Evolutionary conservation across 2,113 vertebrate species (phyloP).

Genomic region (Crotalus viridis): DNA sequence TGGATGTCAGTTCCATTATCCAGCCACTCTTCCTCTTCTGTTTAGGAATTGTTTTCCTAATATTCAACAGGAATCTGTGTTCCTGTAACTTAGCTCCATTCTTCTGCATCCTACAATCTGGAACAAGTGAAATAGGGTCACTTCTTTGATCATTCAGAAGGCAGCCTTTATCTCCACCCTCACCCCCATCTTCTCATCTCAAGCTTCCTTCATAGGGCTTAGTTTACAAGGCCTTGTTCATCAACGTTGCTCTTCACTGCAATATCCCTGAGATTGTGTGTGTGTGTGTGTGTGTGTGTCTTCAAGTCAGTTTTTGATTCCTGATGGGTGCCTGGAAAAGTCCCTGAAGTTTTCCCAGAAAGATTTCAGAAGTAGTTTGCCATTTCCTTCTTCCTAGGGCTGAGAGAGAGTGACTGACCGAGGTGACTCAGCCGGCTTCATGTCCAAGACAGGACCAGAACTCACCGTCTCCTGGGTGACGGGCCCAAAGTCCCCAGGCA

Average conservation of each 20-base stretch:
- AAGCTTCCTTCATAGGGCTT: not conserved
- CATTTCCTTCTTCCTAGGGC: not conserved
- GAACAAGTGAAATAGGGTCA: not conserved
- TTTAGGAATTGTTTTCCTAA: not conserved
- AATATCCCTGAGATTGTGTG: not conserved
- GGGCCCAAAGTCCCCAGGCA: too few relatives aligned
- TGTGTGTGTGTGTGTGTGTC: not conserved
- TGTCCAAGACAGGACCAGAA: not conserved
- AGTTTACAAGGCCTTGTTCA: not conserved
- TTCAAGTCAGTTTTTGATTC: not conserved
- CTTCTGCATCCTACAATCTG: not conserved
- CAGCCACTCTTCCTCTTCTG: not conserved
- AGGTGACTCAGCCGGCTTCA: not conserved
- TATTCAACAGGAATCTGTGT: not conserved
- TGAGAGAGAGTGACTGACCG: not conserved
- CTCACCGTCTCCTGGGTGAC: not conserved
- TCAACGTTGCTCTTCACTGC: not conserved
- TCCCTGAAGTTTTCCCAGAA: not conserved
- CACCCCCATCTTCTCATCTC: not conserved
- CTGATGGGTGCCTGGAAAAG: not conserved
- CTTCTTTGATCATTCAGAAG: not conserved
- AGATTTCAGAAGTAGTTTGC: not conserved
- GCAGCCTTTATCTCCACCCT: not conserved
- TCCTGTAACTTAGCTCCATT: not conserved
- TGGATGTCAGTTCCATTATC: not conserved